Evolutionary conservation across 2,797 vertebrate species (phyloP), one percentile per base, ranked within the genome.

Genomic region (Rhincodon typus): DNA sequence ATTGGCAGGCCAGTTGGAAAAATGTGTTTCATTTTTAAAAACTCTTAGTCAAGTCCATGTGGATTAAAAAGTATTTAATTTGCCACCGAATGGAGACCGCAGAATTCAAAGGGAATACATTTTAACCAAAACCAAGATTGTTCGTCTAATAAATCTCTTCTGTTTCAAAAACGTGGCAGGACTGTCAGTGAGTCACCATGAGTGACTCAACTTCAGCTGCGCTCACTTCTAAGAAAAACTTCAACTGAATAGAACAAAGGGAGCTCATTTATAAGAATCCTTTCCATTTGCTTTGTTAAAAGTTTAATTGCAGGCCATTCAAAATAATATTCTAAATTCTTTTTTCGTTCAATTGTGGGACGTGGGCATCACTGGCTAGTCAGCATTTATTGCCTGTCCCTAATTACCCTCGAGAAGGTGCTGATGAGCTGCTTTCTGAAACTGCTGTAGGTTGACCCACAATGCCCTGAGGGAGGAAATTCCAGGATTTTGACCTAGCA

Each of bases 1-100:
- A 95, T 57, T 95, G 94, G 94, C 94, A 95, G 46, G 70, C 42
- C 27, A 53, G 94, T 95, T 74, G 94, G 94, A 95, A 95, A 95
- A 95, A 95, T 53, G 1, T 93, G 67, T 74, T 72, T 72, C 94
- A 95, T 74, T 72, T 94, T 42, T 30, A 46, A 95, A 94, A 95
- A 50, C n/a, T 94, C 94, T 94, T 72, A 53, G 67, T 95, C 69
- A 57, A 74, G 94, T 74, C 70, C 46, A 50, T 74, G 70, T 34
- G 94, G 94, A 95, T 77, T 95, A 74, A 74, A 90, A 95, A 74
- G 27, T 72, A 95, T 72, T 95, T 77, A 77, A 95, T 77, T 74
- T 72, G 94, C 94, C 94, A 95, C 70, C 74, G 94, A 77, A 95
- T 74, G 17, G 42, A 95, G 94, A 95, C 94, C 94, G 23, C 70